phyloP scores from a whole-genome alignment of 92 coral and sea anemone genomes.

The Plumapathes pennacea region DNA sequence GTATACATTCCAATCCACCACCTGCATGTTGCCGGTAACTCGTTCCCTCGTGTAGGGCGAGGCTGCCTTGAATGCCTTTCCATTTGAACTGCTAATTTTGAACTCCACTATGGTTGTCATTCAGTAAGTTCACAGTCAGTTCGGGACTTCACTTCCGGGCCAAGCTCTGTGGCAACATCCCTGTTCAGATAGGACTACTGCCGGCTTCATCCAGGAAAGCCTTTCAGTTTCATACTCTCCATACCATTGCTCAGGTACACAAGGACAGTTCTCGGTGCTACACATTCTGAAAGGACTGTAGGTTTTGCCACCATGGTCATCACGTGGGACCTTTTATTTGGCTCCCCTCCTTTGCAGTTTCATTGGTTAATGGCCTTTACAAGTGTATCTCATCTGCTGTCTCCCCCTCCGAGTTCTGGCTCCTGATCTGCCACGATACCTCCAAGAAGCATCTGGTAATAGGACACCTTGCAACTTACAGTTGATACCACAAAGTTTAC shows the following conservation, averaged over 20 bases:
- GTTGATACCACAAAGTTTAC: too few species aligned
- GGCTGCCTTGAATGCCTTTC: constrained; percentile 5
- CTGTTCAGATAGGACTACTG: too few species aligned
- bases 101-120: constrained; percentile 47
- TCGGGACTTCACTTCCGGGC: constrained; percentile 34
- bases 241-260: constrained; percentile 30
- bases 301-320: constrained; percentile 6
- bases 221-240: too few species aligned
- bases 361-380: not conserved
- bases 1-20: constrained; percentile 46
- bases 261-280: constrained; percentile 45
- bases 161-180: too few species aligned
- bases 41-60: constrained; percentile 49
- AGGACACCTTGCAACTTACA: too few species aligned
- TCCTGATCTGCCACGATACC: too few species aligned
- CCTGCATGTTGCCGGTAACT: constrained; percentile 63
- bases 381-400: not conserved
- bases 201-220: too few species aligned
- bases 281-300: constrained; percentile 8
- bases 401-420: too few species aligned
- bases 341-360: constrained; percentile 2
- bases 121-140: constrained; percentile 44
- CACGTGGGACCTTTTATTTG: constrained; percentile 31
- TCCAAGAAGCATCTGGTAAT: constrained; percentile 48
- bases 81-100: constrained; percentile 37